phyloP scores from a whole-genome alignment of 2,113 vertebrate species.

The Plestiodon gilberti region DNA sequence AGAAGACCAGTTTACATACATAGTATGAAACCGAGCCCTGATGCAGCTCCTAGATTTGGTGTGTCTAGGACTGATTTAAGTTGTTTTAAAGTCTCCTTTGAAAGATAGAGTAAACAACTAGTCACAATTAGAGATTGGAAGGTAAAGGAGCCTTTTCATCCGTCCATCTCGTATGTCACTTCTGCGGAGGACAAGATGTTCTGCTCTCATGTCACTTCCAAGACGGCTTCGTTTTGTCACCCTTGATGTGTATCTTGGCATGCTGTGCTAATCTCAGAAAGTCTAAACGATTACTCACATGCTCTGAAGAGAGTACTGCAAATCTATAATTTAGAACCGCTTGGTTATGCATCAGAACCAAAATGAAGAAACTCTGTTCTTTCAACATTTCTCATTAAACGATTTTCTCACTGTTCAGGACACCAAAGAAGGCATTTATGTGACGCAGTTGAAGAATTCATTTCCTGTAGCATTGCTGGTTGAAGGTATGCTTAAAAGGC shows the following conservation, averaged over 20 bases:
- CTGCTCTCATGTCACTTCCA: neutral
- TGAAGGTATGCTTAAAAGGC: conserved; percentile 16
- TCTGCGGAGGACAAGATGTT: neutral
- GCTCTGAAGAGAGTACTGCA: neutral
- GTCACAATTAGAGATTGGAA: neutral
- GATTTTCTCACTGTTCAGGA: neutral
- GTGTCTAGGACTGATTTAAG: neutral
- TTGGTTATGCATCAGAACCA: neutral
- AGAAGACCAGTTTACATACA: neutral
- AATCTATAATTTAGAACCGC: neutral
- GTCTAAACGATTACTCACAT: neutral
- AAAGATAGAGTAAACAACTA: neutral
- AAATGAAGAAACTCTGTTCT: neutral
- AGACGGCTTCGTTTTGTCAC: neutral
- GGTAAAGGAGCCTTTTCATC: neutral
- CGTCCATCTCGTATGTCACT: neutral
- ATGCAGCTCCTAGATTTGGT: neutral
- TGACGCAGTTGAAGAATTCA: neutral
- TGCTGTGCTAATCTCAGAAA: neutral
- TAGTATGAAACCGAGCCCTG: neutral
- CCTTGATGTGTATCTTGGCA: neutral
- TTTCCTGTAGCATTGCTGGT: neutral
- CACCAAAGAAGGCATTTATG: neutral
- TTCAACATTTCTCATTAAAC: conserved; percentile 4
- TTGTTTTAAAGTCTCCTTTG: neutral